Evolutionary conservation across 2,113 vertebrate species (phyloP), one percentile per base, ranked within the genome.

Genomic region (Megaceryle maxima): DNA sequence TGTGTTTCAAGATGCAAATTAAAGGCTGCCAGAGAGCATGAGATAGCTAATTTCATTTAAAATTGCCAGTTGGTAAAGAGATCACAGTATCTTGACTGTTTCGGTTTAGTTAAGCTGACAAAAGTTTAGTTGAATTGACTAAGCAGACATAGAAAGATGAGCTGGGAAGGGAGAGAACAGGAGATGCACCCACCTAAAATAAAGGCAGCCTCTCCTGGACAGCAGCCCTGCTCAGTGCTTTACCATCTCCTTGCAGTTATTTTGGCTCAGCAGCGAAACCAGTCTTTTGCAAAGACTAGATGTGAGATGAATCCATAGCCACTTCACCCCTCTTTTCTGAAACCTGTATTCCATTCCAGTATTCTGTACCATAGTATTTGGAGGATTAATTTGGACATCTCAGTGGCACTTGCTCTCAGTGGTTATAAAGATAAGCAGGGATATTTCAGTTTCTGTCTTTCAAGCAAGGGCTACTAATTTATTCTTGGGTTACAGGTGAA

Each of bases 341-440:
- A 88, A 21, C 13, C 4, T 20, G 10, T 13, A 4, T 10, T 50
- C 46, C 3, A 41, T 50, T 66, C 60, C 87, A 80, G 16, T 16
- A 29, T 24, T 37, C 4, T 0, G 0, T 44, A 8, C 28, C 17
- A 11, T 10, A 19, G 9, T 5, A 12, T 55, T 25, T 35, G 44
- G 28, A 46, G n/a, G 13, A 66, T 21, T n/a, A 25, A 13, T 37
- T 19, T 37, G 18, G 44, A 31, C 57, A 62, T 33, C 39, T 39
- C 50, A 6, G 51, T 21, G 13, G 16, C 5, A 5, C 12, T 35
- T 8, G 6, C 12, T 37, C 60, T 43, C 1, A 0, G 39, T 50
- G 20, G 5, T 33, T 78, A 15, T 17, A 35, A 68, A 53, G 48
- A 44, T 31, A 80, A 66, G 24, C 24, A 51, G 35, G 20, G 28